A percentile compares a stretch with the other conserved stretches of the same genome.
phyloP scores from a whole-genome alignment of 1,140 invertebrate genomes.

The Mercenaria mercenaria region DNA sequence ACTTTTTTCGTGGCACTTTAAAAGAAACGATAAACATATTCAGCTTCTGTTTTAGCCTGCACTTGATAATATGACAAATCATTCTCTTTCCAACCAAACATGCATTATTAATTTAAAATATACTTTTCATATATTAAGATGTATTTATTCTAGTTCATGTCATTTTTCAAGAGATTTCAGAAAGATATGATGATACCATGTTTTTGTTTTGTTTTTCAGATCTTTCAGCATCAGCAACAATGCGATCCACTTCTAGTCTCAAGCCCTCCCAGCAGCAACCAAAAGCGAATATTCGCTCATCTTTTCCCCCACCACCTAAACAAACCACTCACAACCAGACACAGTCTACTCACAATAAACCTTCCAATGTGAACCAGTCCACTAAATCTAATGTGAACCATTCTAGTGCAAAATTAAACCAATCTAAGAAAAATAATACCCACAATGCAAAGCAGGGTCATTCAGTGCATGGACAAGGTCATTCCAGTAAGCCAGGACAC shows the following conservation, averaged over 20 bases:
- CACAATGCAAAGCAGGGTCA: slow-evolving; percentile 50
- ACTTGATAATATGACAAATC: too few relatives aligned
- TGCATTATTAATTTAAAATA: too few relatives aligned
- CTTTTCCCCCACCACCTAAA: slow-evolving; percentile 17
- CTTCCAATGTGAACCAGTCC: slow-evolving; percentile 53
- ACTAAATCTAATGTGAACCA: slow-evolving; percentile 35
- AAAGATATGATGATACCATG: too few relatives aligned
- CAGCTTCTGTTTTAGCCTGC: too few relatives aligned
- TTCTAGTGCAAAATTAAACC: slow-evolving; percentile 40
- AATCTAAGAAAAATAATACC: slow-evolving; percentile 53
- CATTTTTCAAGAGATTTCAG: too few relatives aligned
- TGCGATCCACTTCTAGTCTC: not conserved
- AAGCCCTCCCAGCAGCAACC: slow-evolving; percentile 18
- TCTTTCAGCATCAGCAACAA: slow-evolving; percentile 6
- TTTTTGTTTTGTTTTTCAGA: not conserved
- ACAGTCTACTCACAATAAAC: slow-evolving; percentile 47
- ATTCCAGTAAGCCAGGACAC: slow-evolving; percentile 3
- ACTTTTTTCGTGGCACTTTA: too few relatives aligned
- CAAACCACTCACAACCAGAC: not conserved
- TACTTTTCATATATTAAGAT: too few relatives aligned
- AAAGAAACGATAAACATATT: too few relatives aligned
- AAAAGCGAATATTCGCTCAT: slow-evolving; percentile 28
- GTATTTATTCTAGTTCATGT: too few relatives aligned
- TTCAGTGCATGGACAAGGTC: not conserved
- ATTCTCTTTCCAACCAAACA: too few relatives aligned